Evolutionary conservation across 1,140 invertebrate species (phyloP).

Genomic region (Macrosteles quadrilineatus): DNA sequence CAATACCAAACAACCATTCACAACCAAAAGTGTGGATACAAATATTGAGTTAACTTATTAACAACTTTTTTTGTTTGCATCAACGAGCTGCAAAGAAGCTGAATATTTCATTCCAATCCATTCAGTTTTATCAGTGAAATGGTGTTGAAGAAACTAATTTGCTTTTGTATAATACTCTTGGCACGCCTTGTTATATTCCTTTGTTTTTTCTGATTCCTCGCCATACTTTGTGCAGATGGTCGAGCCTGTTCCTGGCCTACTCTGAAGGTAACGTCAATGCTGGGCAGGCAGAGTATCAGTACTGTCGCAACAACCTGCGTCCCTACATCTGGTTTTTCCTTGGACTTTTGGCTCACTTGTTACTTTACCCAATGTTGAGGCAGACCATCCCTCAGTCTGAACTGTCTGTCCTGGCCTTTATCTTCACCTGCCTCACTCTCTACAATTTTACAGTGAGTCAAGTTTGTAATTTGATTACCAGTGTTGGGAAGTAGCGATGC

Average conservation of each 20-base stretch:
- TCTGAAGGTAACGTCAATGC: slow-evolving; percentile 64
- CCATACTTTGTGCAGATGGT: no score
- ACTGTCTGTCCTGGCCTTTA: slow-evolving; percentile 71
- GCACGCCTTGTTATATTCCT: no score
- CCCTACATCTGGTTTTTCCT: slow-evolving; percentile 79
- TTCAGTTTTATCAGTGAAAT: no score
- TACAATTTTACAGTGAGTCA: slow-evolving; percentile 61
- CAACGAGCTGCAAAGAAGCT: no score
- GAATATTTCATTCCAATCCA: no score
- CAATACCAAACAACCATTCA: no score
- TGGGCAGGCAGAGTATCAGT: slow-evolving; percentile 76
- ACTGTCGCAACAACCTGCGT: slow-evolving; percentile 77
- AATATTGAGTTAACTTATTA: no score
- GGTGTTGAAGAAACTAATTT: no score
- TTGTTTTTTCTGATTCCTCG: no score
- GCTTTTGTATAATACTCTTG: no score
- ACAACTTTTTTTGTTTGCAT: no score
- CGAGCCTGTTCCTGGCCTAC: slow-evolving; percentile 73
- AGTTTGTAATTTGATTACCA: neutral
- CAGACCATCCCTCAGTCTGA: slow-evolving; percentile 82
- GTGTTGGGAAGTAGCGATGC: neutral
- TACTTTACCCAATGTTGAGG: slow-evolving; percentile 74
- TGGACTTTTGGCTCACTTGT: slow-evolving; percentile 69
- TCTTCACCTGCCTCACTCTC: slow-evolving; percentile 71
- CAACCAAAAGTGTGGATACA: no score